These are phyloP conservation scores for Limosa lapponica DNA, from an alignment of 2,797 vertebrate species.

Conservation along the genomic window DNA sequence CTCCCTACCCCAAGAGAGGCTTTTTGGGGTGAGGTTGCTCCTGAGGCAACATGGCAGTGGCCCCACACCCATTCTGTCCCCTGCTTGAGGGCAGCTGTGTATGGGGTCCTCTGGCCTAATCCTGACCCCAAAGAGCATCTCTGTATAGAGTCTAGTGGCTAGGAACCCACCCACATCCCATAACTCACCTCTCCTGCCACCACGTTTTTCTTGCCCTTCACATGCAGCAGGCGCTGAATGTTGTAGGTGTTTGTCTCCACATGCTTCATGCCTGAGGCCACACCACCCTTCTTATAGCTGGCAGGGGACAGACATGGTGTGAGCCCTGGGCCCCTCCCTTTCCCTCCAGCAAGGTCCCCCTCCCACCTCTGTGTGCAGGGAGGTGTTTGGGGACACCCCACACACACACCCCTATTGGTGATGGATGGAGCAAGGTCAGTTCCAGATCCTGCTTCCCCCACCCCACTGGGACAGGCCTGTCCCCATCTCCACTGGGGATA, in stretches of 20 bases:
- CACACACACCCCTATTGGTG: no score
- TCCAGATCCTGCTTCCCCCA: not conserved
- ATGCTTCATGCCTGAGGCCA: slow-evolving; percentile 85
- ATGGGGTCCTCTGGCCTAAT: not conserved
- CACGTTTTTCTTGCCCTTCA: slow-evolving; percentile 89
- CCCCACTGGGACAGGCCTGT: not conserved
- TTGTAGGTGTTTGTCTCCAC: slow-evolving; percentile 87
- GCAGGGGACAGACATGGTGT: fast-evolving
- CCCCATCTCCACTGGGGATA: not conserved
- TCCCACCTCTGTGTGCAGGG: not conserved
- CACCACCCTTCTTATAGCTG: slow-evolving; percentile 80
- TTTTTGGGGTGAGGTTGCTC: not conserved
- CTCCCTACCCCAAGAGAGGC: not conserved
- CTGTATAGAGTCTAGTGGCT: not conserved
- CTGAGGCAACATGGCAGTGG: not conserved
- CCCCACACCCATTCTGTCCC: not conserved
- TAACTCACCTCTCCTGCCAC: slow-evolving; percentile 83
- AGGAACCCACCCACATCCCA: not conserved
- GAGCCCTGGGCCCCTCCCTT: not conserved
- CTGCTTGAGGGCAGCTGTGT: not conserved
- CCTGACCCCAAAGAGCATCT: not conserved
- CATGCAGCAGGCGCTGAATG: slow-evolving; percentile 82
- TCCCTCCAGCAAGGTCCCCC: fast-evolving
- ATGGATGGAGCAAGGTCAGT: not conserved
- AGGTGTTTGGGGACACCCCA: fast-evolving